Conservation (phyloP, 1,140 invertebrate genomes). For the Pseudomyrmex concolor region DNA sequence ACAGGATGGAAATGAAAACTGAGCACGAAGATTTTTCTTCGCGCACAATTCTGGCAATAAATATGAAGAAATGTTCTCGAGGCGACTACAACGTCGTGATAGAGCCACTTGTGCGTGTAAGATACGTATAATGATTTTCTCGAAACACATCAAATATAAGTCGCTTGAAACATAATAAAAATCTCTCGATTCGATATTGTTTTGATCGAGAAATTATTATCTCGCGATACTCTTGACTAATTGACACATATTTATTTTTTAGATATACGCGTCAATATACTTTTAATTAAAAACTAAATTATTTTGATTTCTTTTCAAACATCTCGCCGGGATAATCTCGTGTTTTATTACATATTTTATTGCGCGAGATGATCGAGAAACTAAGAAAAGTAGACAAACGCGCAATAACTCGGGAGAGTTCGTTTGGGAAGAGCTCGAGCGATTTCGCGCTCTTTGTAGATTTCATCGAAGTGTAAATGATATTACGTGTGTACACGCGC, state of each 20-base stretch:
- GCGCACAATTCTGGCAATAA: constrained; percentile 39
- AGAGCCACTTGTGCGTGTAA: constrained; percentile 29
- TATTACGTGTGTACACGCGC: constrained; percentile 31
- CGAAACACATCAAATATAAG: no score
- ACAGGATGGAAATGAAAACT: constrained; percentile 63
- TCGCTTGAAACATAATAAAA: no score
- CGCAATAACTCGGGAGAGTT: constrained; percentile 13
- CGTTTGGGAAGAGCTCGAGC: not conserved
- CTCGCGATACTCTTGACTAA: not conserved
- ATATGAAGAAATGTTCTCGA: constrained; percentile 15
- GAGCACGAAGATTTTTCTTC: constrained; percentile 57
- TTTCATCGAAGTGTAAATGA: constrained; percentile 46
- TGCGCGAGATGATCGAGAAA: constrained; percentile 42
- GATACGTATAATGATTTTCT: not conserved
- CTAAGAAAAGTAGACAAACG: not conserved
- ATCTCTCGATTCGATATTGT: no score
- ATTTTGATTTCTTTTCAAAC: no score
- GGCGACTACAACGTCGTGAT: not conserved
- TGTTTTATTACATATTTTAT: not conserved
- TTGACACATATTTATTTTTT: not conserved
- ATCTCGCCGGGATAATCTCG: not conserved
- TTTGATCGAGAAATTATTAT: no score
- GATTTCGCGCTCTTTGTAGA: constrained; percentile 8
- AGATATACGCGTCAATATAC: not conserved
- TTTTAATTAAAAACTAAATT: not conserved